Percentiles rank a stretch among this genome's conserved stretches.
phyloP scores from a whole-genome alignment of 2,113 vertebrate species.

The Melierax canorus region DNA sequence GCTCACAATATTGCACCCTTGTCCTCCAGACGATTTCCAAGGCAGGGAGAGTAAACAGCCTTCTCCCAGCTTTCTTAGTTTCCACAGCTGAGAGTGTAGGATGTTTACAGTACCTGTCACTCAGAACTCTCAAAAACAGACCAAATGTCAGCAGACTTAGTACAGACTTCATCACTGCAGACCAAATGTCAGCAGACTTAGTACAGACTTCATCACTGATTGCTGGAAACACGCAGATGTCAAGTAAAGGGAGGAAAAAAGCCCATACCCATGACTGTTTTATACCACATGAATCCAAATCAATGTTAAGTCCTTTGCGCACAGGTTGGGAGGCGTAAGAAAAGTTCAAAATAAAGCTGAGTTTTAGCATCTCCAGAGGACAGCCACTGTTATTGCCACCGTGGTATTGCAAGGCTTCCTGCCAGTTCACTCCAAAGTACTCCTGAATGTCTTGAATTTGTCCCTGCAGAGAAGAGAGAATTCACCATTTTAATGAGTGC shows the following conservation, averaged over 20 bases:
- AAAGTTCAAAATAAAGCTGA: background rate
- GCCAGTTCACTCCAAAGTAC: background rate
- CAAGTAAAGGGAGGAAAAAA: background rate
- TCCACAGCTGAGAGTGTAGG: constrained; percentile 99
- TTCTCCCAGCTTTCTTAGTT: constrained; percentile 90
- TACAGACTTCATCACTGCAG: background rate
- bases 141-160: constrained; percentile 2
- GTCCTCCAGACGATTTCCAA: constrained; percentile 73
- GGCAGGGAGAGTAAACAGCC: constrained; percentile 96
- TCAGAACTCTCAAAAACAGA: constrained; percentile 68
- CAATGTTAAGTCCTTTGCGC: background rate
- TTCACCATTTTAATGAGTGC: background rate
- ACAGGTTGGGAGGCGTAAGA: background rate
- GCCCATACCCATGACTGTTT: background rate
- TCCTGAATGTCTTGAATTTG: background rate
- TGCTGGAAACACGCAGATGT: background rate
- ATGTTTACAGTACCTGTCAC: constrained; percentile 96
- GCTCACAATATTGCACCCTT: background rate
- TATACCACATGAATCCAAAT: background rate
- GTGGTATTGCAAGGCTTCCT: background rate
- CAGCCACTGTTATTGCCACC: background rate
- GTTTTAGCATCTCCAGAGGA: background rate
- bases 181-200: constrained; percentile 14
- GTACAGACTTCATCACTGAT: background rate
- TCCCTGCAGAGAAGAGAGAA: constrained; percentile 3